A percentile compares a stretch with the other conserved stretches of the same genome.
Evolutionary conservation across 1,140 invertebrate genomes (phyloP).

Genomic region (Drosophila hydei): DNA sequence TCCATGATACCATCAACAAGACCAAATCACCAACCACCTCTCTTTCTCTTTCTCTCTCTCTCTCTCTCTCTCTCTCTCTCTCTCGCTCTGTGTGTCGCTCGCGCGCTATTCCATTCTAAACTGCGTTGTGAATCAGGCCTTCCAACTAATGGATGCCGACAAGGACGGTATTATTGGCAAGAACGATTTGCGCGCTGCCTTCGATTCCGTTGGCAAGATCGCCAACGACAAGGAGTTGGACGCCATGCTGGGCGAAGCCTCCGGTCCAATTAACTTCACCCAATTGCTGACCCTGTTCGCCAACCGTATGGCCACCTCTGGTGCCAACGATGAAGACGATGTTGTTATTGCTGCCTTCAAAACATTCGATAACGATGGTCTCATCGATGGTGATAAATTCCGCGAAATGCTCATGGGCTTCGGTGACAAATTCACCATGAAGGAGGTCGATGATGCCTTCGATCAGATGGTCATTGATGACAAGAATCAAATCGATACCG

Average conservation of each 20-base stretch:
- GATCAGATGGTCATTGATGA: conserved; percentile 98
- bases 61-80: conserved; percentile 49
- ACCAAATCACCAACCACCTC: conserved; percentile 75
- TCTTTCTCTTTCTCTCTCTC: conserved; percentile 66
- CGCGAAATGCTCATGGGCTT: conserved; percentile 97
- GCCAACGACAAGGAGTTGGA: conserved; percentile 95
- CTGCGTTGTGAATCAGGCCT: conserved; percentile 86
- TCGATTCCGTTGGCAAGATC: conserved; percentile 96
- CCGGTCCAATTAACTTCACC: conserved; percentile 98
- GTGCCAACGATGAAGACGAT: conserved; percentile 95
- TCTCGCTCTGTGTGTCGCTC: conserved; percentile 77
- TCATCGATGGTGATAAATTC: conserved; percentile 95
- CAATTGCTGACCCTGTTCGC: conserved; percentile 96
- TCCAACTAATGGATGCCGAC: conserved; percentile 99
- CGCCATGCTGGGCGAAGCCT: conserved; percentile 94
- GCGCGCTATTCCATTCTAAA: neutral
- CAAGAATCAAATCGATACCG: conserved; percentile 96
- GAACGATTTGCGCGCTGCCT: conserved; percentile 97
- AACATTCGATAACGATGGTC: conserved; percentile 96
- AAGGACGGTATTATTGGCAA: conserved; percentile 99
- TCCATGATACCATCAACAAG: conserved; percentile 15
- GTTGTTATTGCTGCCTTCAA: conserved; percentile 97
- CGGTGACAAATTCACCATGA: conserved; percentile 97
- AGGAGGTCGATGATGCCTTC: conserved; percentile 97
- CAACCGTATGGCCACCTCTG: conserved; percentile 92